Base-by-base conservation (phyloP, 2,113 vertebrate genomes). In the Lamprotornis superbus region DNA sequence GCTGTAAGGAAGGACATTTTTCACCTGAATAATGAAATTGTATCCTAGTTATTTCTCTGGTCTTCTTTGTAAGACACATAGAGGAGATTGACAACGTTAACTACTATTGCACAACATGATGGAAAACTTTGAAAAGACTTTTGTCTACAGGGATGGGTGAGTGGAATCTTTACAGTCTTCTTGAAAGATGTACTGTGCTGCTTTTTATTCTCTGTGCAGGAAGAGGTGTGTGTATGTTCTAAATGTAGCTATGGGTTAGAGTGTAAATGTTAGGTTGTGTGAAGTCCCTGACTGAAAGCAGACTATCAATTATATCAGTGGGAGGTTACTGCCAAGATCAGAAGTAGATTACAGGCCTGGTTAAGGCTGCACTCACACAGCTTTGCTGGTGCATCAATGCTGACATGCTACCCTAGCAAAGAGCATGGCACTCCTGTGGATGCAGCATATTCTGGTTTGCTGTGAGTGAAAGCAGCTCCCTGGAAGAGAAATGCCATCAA, bases 301-400 rank as follows among this genome's bases (percentile, higher is more conserved):
- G 79, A 83, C 68, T 83, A 95, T 81, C 89, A 92, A 60, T 95
- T 96, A 90, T 92, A 68, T 52, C 92, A 71, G 87, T 86, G 79
- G 92, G 83, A 93, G 52, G 49, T 90, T 78, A 52, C 78, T 95
- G 83, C 90, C 85, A 46, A 60, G 67, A 88, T 55, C 92, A 77
- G 31, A 81, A 70, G 63, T 40, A 91, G 92, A 88, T 95, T 96
- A 93, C 40, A 95, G 87, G 79, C 64, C 71, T 93, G 63, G 63
- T 67, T 77, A 37, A 73, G 8, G 61, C 91, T 85, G 52, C 7
- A 15, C 37, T 88, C 35, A 11, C 15, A 33, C 55, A 55, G 61
- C 65, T 52, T 50, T 78, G 74, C 69, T 75, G 60, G 33, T 89
- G 30, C 47, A 33, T 39, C 44, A 22, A 2, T 70, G 85, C 63